Conservation (phyloP, 2,888 invertebrate genomes). For the Tortrix viridana region DNA sequence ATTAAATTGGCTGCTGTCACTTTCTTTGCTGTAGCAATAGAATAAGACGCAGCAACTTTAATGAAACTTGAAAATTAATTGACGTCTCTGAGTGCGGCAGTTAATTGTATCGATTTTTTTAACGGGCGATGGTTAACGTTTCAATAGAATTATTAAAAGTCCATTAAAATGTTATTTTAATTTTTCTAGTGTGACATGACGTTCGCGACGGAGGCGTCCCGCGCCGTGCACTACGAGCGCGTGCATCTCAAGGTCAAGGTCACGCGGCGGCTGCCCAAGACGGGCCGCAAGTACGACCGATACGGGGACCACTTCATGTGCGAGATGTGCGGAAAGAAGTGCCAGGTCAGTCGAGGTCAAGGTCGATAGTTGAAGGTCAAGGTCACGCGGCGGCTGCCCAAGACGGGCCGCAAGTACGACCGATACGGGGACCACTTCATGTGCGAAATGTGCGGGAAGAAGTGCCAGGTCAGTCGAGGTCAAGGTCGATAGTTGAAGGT, state of each 20-base stretch:
- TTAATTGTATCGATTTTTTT: no score
- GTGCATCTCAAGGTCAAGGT: constrained; percentile 29
- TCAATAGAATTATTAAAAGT: no score
- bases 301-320: constrained; percentile 36
- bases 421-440: constrained; percentile 35
- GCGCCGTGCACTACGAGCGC: constrained; percentile 31
- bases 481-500: neutral
- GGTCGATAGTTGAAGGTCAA: constrained; percentile 19
- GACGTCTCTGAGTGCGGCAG: no score
- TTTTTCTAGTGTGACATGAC: constrained; percentile 24
- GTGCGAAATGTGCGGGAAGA: constrained; percentile 35
- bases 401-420: constrained; percentile 27
- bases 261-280: constrained; percentile 24
- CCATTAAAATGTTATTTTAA: neutral
- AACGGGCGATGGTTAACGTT: no score
- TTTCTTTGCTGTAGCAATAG: no score
- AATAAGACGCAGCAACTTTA: no score
- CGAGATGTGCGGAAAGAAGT: constrained; percentile 35
- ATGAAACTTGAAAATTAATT: no score
- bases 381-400: constrained; percentile 25
- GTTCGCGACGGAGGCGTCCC: constrained; percentile 31
- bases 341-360: constrained; percentile 18
- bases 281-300: constrained; percentile 30
- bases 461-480: constrained; percentile 31
- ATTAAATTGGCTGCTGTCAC: no score